These are phyloP conservation scores for Procambarus virginalis DNA, from an alignment of 1,140 invertebrate genomes.

Conservation along the genomic window DNA sequence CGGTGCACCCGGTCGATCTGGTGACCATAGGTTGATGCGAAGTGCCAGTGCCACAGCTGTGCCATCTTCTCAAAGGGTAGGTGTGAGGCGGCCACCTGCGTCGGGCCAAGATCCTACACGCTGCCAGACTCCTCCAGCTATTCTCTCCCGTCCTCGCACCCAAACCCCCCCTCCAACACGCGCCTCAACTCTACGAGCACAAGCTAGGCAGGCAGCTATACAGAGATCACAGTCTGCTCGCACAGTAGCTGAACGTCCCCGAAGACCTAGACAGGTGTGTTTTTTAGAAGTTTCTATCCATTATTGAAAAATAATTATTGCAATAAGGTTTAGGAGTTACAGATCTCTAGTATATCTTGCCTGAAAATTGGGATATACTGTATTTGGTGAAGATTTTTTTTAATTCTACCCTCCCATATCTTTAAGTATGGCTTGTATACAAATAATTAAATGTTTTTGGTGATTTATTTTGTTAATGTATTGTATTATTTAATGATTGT, in stretches of 20 bases:
- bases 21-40: conserved; percentile 61
- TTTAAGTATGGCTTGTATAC: not conserved
- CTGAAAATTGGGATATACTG: too few relatives aligned
- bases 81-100: conserved; percentile 1
- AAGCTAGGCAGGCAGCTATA: conserved; percentile 61
- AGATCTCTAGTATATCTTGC: too few relatives aligned
- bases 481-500: not conserved
- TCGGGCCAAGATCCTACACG: conserved; percentile 27
- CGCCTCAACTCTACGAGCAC: conserved; percentile 62
- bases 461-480: not conserved
- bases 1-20: conserved; percentile 11
- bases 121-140: conserved; percentile 53
- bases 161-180: conserved; percentile 66
- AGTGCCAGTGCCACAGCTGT: conserved; percentile 67
- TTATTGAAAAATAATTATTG: not conserved
- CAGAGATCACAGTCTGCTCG: conserved; percentile 66
- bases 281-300: not conserved
- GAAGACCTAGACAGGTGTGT: conserved; percentile 32
- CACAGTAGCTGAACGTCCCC: conserved; percentile 52
- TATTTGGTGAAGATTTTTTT: not conserved
- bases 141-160: conserved; percentile 33
- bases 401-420: not conserved
- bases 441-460: not conserved
- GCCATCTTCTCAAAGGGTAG: conserved; percentile 40
- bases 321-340: too few relatives aligned